phyloP scores from a whole-genome alignment of 2,797 vertebrate species.

The Silurus lanzhouensis region DNA sequence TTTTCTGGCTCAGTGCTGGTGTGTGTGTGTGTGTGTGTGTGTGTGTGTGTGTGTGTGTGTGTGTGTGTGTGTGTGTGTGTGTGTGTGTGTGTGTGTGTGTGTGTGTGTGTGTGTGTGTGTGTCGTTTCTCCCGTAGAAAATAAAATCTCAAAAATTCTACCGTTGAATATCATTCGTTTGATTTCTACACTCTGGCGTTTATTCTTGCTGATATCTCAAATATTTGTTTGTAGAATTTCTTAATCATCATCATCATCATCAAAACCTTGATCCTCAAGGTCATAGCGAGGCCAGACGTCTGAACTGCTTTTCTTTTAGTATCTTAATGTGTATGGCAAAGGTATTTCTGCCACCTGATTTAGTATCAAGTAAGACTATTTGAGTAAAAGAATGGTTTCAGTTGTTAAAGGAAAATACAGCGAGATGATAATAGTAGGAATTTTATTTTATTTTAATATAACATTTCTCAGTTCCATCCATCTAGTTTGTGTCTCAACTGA shows the following conservation, averaged over 20 bases:
- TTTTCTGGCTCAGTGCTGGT: slow-evolving; percentile 33
- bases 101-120: slow-evolving; percentile 22
- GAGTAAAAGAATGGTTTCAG: no score
- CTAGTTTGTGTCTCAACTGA: neutral
- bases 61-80: no score
- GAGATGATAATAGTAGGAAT: no score
- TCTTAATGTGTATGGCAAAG: neutral
- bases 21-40: slow-evolving; percentile 25
- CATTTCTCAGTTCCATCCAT: no score
- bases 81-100: slow-evolving; percentile 25
- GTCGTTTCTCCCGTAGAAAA: neutral
- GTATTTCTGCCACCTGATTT: neutral
- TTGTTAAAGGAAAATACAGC: no score
- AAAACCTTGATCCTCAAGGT: no score
- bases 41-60: neutral
- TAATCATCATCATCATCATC: no score
- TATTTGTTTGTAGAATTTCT: neutral
- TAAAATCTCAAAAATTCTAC: neutral
- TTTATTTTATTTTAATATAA: no score
- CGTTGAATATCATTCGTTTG: neutral
- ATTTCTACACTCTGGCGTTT: neutral
- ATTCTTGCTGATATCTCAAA: no score
- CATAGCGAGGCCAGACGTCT: neutral
- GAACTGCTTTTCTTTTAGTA: neutral
- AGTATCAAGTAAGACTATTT: neutral